Evolutionary conservation across 2,888 invertebrate genomes (phyloP), one percentile per base, ranked within the genome.

Genomic region (Nephrocerus scutellatus): DNA sequence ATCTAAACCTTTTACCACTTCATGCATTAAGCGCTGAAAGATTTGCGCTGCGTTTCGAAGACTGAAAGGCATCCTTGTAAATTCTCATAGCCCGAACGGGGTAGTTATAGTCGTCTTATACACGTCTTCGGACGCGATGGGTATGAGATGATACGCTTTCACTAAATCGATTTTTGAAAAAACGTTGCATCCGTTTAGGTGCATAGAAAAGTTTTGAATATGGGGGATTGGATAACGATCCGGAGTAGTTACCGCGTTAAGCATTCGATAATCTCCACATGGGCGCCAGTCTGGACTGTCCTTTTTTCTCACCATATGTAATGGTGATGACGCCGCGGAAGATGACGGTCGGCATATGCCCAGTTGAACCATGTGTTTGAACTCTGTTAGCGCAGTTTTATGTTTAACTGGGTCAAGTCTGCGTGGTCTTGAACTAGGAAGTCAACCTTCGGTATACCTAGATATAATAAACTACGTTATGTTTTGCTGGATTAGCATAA

Each of bases 221-320:
- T 37, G 30, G 4, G 30, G 30, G 4, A 37, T 37, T 8, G 23
- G 30, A 21, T 25, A 31, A 1, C 38, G 31, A 9, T 20, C 28
- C 15, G 22, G 22, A 3, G 31, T 12, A 2, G 37, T 31, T 2
- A 38, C 30, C 6, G 29, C 16, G 13, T 37, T 36, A 8, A 36
- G 13, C 9, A 21, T 20, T 12, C 36, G 29, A 12, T 30, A 37
- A 13, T 30, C 30, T 6, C 37, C 37, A 9, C 30, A 32, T 5
- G 38, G 32, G 24, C 32, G 24, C 32, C 32, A 38, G 10, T 32
- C 33, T 1, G 7, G 13, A 14, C 25, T 33, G 14, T 25, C n/a
- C 16, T 31, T 38, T 20, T 38, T 38, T 12, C 12, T 6, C 4
- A 38, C 31, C 21, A 38, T 25, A n/a, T 38, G 38, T 13, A 39